Conservation (phyloP, 37 sponge, comb jelly and placozoan genomes). For the Beroe forskalii region DNA sequence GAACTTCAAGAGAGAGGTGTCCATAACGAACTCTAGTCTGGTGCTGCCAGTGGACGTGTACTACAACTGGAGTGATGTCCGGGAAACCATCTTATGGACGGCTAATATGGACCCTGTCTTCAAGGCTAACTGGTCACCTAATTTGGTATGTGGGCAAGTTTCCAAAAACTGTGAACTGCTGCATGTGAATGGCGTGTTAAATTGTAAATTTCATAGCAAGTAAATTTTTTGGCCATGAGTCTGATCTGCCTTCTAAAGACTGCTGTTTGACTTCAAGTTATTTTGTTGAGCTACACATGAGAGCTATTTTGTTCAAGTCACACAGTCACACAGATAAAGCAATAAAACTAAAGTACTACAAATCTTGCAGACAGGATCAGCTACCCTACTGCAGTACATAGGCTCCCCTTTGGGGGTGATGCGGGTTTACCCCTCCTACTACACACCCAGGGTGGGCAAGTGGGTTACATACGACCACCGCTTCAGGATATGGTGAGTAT, state of each 20-base stretch:
- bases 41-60: slow-evolving; percentile 41
- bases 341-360: no score
- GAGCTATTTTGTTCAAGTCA: no score
- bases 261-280: no score
- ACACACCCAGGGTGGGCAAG: slow-evolving; percentile 49
- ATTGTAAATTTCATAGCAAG: no score
- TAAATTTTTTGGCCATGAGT: no score
- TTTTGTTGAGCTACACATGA: no score
- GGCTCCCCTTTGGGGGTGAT: slow-evolving; percentile 45
- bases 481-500: slow-evolving; percentile 54
- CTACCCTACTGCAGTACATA: slow-evolving; percentile 47
- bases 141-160: background rate
- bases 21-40: slow-evolving; percentile 16
- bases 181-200: no score
- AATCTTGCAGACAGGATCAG: slow-evolving; percentile 47
- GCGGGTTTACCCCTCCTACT: slow-evolving; percentile 62
- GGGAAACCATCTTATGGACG: slow-evolving; percentile 44
- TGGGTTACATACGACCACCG: slow-evolving; percentile 65
- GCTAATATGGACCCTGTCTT: background rate
- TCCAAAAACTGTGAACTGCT: background rate
- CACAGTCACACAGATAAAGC: no score
- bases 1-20: slow-evolving; percentile 13
- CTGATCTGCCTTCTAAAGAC: no score
- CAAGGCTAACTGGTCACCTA: slow-evolving; percentile 48
- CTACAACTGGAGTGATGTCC: slow-evolving; percentile 30